Base-by-base conservation (phyloP, 30 jellyfish, hydroid and myxozoan genomes). In the Phacellophora camtschatica region DNA sequence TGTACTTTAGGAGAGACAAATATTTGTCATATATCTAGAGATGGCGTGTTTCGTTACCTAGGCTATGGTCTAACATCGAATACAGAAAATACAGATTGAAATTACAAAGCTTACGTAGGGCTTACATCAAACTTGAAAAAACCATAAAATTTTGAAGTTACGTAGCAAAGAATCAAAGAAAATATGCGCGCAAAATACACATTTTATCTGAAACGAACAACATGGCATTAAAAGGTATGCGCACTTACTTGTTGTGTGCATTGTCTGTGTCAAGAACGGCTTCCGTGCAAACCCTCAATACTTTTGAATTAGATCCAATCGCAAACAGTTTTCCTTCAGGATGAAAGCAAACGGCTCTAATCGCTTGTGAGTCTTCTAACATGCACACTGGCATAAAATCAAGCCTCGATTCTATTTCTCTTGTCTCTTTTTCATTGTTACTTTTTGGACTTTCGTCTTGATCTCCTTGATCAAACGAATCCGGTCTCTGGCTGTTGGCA, bases 291-390 rank as follows among this genome's bases (percentile, higher is more conserved):
- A 90, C 78, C 18, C 97, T 90, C 15, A 90, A 84, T 0, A 77
- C 59, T 63, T 90, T 90, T 35, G 97, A 83, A 32, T 90, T 90
- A 1, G 97, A 79, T 0, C 97, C 97, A 51, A 90, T 87, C 18
- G 96, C 97, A 75, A 69, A 77, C 27, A 90, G 32, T 33, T 81
- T 56, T 9, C 97, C 97, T 71, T 64, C 83, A 1, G 97, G 97
- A 46, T 90, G 97, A 58, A 90, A 90, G 27, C 90, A 34, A 57
- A 84, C 97, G 5, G 97, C 93, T 3, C 97, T 85, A 1, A 90
- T 79, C 31, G 97, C 97, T 62, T 90, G 97, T 0, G 85, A 42
- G 54, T 90, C 97, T 39, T 83, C 95, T n/a, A 90, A 66, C 86
- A 73, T 31, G 70, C 89, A 70, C 61, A 82, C 83, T 19, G 97